These are phyloP conservation scores for Leptinotarsa rubiginosa DNA, from an alignment of 2,888 invertebrate species.

Conservation along the genomic window DNA sequence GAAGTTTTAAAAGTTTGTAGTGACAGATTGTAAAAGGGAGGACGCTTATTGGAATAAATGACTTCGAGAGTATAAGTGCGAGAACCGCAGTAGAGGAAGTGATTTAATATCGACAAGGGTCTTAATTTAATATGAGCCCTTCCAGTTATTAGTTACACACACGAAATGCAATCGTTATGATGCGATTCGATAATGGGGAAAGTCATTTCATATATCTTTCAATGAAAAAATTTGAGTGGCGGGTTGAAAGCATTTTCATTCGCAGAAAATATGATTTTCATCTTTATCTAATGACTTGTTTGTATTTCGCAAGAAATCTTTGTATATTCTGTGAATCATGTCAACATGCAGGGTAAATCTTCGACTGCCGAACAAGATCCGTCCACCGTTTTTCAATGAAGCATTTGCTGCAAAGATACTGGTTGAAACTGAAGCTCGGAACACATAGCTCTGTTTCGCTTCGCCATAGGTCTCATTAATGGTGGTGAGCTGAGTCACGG, in stretches of 20 bases:
- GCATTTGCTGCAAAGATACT: too few relatives aligned
- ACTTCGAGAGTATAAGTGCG: conserved; percentile 56
- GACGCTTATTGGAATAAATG: conserved; percentile 61
- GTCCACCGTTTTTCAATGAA: too few relatives aligned
- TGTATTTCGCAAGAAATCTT: too few relatives aligned
- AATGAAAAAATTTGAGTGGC: conserved; percentile 47
- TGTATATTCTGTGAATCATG: too few relatives aligned
- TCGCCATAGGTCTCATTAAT: too few relatives aligned
- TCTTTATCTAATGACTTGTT: not conserved
- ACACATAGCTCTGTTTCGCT: too few relatives aligned
- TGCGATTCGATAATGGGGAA: conserved; percentile 60
- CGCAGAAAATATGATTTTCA: not conserved
- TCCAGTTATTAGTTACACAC: conserved; percentile 60
- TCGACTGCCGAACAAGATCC: too few relatives aligned
- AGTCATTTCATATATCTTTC: conserved; percentile 52
- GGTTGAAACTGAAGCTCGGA: too few relatives aligned
- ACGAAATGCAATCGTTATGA: conserved; percentile 62
- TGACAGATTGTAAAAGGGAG: conserved; percentile 63
- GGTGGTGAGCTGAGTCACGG: too few relatives aligned
- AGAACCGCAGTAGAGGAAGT: conserved; percentile 60
- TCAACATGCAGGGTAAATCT: too few relatives aligned
- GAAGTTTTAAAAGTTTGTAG: conserved; percentile 63
- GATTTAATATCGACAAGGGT: conserved; percentile 62
- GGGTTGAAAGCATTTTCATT: conserved; percentile 35
- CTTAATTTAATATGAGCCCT: conserved; percentile 61